Percentiles rank a stretch among this genome's conserved stretches.
Conservation (phyloP, 2,888 invertebrate species). For the Teinopalpus imperialis region DNA sequence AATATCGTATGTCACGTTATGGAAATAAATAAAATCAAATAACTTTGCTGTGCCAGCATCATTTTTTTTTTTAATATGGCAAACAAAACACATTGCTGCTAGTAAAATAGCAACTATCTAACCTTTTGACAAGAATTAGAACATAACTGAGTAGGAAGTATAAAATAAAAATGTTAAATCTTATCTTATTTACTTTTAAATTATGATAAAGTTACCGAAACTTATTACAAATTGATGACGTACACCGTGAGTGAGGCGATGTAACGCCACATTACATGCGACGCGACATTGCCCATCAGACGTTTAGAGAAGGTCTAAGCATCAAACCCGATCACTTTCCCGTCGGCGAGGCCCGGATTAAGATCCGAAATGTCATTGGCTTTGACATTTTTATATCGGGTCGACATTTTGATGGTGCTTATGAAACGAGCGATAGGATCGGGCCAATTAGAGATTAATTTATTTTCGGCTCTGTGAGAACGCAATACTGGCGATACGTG, state of each 20-base stretch:
- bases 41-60: too few relatives aligned
- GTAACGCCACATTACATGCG: constrained; percentile 2
- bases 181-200: too few relatives aligned
- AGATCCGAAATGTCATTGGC: constrained; percentile 74
- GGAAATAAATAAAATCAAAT: too few relatives aligned
- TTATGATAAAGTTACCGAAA: too few relatives aligned
- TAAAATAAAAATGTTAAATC: too few relatives aligned
- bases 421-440: constrained; percentile 66
- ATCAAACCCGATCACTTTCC: constrained; percentile 71
- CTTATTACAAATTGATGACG: constrained; percentile 13
- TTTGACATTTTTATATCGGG: constrained; percentile 77
- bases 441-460: constrained; percentile 76
- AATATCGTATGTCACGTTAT: too few relatives aligned
- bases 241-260: constrained; percentile 4
- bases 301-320: constrained; percentile 23
- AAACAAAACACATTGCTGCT: too few relatives aligned
- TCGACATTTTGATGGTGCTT: constrained; percentile 69
- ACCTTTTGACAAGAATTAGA: too few relatives aligned
- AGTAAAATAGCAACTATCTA: too few relatives aligned
- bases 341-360: constrained; percentile 57
- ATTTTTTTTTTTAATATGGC: too few relatives aligned
- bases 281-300: constrained; percentile 16
- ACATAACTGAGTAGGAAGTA: too few relatives aligned
- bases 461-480: constrained; percentile 40
- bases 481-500: constrained; percentile 24